phyloP scores from a whole-genome alignment of 2,797 vertebrate species.

The Carapus acus region DNA sequence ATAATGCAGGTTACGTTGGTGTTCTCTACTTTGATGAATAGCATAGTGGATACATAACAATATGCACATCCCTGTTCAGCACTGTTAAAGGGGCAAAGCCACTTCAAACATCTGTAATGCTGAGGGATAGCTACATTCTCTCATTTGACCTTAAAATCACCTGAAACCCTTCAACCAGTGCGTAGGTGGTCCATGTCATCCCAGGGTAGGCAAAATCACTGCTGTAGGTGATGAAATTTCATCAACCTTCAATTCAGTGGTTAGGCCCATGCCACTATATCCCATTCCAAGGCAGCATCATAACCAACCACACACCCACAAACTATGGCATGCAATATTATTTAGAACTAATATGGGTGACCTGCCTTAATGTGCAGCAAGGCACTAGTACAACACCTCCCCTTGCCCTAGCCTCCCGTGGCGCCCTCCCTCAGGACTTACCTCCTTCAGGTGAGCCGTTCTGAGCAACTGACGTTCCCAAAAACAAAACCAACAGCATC shows the following conservation, averaged over 20 bases:
- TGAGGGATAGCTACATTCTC: conserved; percentile 29
- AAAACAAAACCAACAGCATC: conserved; percentile 51
- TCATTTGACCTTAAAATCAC: conserved; percentile 17
- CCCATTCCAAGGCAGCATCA: conserved; percentile 10
- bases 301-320: conserved; percentile 13
- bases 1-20: too few relatives aligned
- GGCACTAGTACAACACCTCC: too few relatives aligned
- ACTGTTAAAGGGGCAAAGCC: not conserved
- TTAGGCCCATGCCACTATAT: conserved; percentile 45
- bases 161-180: conserved; percentile 4
- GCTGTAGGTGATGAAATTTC: conserved; percentile 38
- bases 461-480: conserved; percentile 47
- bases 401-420: not conserved
- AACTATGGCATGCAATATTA: not conserved
- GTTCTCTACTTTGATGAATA: not conserved
- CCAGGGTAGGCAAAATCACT: conserved; percentile 1
- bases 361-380: too few relatives aligned
- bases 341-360: not conserved
- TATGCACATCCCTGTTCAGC: not conserved
- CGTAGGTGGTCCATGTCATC: conserved; percentile 35
- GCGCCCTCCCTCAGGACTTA: conserved; percentile 44
- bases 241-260: conserved; percentile 32
- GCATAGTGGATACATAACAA: not conserved
- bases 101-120: not conserved
- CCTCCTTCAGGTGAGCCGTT: conserved; percentile 64